These are phyloP conservation scores for Terrapene triunguis DNA, from an alignment of 2,113 vertebrate genomes.

Conservation along the genomic window DNA sequence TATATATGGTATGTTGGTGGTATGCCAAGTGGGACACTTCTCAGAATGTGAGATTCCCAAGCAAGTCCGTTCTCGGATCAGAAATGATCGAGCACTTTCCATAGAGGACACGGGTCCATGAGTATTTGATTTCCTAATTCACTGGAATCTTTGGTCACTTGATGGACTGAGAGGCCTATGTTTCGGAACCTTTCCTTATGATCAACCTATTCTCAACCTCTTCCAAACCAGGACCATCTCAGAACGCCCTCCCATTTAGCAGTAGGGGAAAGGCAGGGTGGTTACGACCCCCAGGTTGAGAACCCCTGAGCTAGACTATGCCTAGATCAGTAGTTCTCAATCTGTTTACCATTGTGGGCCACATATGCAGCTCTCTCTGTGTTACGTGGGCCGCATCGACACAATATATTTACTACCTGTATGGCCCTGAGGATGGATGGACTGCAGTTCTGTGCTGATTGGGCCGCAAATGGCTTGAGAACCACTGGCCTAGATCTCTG, in stretches of 20 bases:
- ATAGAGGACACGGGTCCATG: neutral
- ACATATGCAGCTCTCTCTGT: too few relatives aligned
- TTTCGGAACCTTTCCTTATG: neutral
- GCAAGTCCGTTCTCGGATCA: neutral
- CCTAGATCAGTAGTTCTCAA: neutral
- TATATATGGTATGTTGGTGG: too few relatives aligned
- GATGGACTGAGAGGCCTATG: neutral
- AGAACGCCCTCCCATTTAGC: neutral
- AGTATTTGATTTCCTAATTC: neutral
- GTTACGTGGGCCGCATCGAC: too few relatives aligned
- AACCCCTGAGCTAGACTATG: neutral
- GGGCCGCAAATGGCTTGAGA: neutral
- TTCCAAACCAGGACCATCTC: neutral
- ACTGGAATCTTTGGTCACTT: neutral
- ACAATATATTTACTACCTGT: too few relatives aligned
- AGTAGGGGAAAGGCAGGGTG: neutral
- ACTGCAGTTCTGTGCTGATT: too few relatives aligned
- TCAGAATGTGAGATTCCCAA: neutral
- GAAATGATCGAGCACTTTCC: neutral
- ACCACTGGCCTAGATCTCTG: neutral
- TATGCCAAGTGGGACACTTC: neutral
- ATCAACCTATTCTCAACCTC: neutral
- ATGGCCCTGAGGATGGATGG: too few relatives aligned
- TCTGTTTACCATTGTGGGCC: too few relatives aligned
- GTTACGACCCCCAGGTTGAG: neutral